Base-by-base conservation (phyloP, 1,140 invertebrate species). In the Planococcus citri region DNA sequence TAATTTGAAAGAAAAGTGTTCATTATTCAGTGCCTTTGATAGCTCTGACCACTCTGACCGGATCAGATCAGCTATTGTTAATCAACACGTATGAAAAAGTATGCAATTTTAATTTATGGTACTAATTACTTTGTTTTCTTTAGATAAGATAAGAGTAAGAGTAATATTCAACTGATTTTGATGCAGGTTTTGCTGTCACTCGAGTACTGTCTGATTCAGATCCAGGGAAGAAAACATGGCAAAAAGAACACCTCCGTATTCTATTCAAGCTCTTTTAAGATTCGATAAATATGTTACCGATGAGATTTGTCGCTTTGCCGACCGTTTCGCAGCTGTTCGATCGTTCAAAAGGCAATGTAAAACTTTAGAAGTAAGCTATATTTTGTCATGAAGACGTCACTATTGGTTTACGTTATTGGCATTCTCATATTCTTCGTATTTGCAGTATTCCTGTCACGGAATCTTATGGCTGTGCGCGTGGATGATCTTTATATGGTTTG, bases 401-500 rank as follows among this genome's bases (percentile, higher is more conserved):
- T n/a, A n/a, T n/a, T n/a, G n/a, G 33, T 37, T 37, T 37, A 37
- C 6, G 33, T 37, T 37, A 37, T 37, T 14, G 14, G 33, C 14
- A 8, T 37, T 37, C 21, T 60, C 4, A 60, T 60, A 9, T 9
- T 60, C 21, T 9, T 20, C n/a, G 6, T 8, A 9, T 73, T 77
- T 79, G 60, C 77, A 94, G 88, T 83, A 90, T 75, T 90, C 90
- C 2, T 94, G 92, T 75, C 90, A 95, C 82, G 92, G 92, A n/a
- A 83, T 94, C 70, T 82, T 87, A 6, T 96, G 93, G 93, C 76
- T 95, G 21, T 79, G 83, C 6, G 81, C 82, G 4, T 88, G 86
- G 83, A 78, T 92, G 4, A 83, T 84, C 1, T 86, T 87, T 60
- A 87, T 92, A 69, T 90, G 89, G 84, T 77, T 90, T 68, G 79